Base-by-base conservation (phyloP, 2,888 invertebrate species). In the Phengaris alcon region DNA sequence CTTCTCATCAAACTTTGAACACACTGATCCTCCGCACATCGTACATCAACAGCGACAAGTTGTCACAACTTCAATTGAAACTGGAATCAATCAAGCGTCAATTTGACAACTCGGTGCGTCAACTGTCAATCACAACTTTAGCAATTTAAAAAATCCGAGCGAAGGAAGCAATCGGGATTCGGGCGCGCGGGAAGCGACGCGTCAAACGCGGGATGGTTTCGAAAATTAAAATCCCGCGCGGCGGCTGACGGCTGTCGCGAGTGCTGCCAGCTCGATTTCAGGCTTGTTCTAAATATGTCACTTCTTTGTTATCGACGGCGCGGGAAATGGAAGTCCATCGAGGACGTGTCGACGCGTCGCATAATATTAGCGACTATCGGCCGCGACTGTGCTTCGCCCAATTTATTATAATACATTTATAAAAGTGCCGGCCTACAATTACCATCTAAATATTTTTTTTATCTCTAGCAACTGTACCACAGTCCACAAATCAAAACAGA, bases 271-370 rank as follows among this genome's bases (percentile, higher is more conserved):
- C 81, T 91, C 91, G 91, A 89, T 92, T 93, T 92, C 92, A 93
- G 93, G 93, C 92, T 91, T 91, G 93, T 92, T 93, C 93, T 93
- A 93, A 93, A 93, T 93, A 92, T 91, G 93, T 92, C 93, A 90
- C 85, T 89, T 91, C 93, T 93, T 93, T 93, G 93, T 93, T 90
- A 91, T 90, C 91, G 86, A 84, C 84, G 89, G 89, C 91, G 87
- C 88, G 87, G 93, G 93, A 93, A 93, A 93, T 93, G 93, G 91
- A 93, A 90, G 88, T 87, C 90, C 90, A 90, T 88, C 88, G 87
- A 88, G 87, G 86, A 87, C 88, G 87, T 91, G 93, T 93, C 90
- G 85, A 84, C 81, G 82, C 83, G 86, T 85, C 83, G 87, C 84
- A 88, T 90, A 90, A 90, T 90, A 87, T 86, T 85, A 87, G 85